A percentile compares a stretch with the other conserved stretches of the same genome.
phyloP scores from a whole-genome alignment of 1,140 invertebrate genomes.

The Delia radicum region DNA sequence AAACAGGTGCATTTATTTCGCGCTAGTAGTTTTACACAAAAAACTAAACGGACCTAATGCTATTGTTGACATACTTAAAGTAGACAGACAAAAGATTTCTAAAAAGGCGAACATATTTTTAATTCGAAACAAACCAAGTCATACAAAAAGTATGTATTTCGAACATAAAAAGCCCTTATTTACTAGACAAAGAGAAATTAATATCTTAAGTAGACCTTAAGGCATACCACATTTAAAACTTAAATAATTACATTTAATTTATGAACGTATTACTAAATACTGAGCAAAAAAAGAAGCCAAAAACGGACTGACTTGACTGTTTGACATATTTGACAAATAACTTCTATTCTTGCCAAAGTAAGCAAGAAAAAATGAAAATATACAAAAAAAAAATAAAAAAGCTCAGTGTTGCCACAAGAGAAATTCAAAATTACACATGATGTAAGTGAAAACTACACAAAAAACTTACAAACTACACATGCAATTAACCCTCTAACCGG shows the following conservation, averaged over 20 bases:
- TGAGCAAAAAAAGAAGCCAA: background rate
- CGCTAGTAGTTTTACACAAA: background rate
- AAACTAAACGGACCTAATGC: background rate
- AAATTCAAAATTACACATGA: background rate
- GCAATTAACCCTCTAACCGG: too few relatives aligned
- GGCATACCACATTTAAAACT: too few relatives aligned
- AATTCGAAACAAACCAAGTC: background rate
- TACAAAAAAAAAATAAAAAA: background rate
- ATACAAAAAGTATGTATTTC: too few relatives aligned
- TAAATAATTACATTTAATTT: too few relatives aligned
- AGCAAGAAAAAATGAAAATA: background rate
- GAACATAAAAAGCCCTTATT: background rate
- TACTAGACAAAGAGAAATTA: background rate
- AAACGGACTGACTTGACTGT: background rate
- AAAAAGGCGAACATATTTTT: background rate
- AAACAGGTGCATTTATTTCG: background rate
- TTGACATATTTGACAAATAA: background rate
- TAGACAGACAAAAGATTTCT: background rate
- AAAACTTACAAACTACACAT: too few relatives aligned
- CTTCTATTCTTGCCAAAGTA: background rate
- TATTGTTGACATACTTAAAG: too few relatives aligned
- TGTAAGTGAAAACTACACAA: too few relatives aligned
- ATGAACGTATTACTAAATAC: too few relatives aligned
- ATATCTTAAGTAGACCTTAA: background rate
- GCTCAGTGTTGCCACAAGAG: background rate